These are phyloP conservation scores for Micromesistius poutassou DNA, from an alignment of 2,797 vertebrate species.

Conservation along the genomic window DNA sequence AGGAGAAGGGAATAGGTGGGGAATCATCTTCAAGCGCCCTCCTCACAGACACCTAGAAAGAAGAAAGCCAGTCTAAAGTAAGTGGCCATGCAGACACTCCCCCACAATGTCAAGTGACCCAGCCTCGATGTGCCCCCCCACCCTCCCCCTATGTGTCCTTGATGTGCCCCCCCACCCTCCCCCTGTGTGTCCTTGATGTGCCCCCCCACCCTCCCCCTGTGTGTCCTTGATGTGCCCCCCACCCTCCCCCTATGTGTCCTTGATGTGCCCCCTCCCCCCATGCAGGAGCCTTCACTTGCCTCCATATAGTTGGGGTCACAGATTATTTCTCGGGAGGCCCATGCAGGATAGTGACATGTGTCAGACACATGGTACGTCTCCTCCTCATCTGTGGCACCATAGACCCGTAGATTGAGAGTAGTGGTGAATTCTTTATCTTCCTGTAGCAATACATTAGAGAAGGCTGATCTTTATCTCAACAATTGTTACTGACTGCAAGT, in stretches of 20 bases:
- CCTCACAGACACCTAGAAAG: slow-evolving; percentile 64
- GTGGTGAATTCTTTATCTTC: slow-evolving; percentile 60
- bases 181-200: background rate
- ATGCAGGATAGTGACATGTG: slow-evolving; percentile 60
- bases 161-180: background rate
- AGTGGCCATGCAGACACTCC: slow-evolving; percentile 25
- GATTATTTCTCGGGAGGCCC: slow-evolving; percentile 71
- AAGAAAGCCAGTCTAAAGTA: slow-evolving; percentile 6
- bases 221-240: background rate
- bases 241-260: background rate
- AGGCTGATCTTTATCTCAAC: background rate
- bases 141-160: background rate
- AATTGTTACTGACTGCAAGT: background rate
- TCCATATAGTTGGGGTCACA: slow-evolving; percentile 77
- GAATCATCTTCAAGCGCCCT: slow-evolving; percentile 35
- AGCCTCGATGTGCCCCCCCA: background rate
- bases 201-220: background rate
- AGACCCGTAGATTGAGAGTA: slow-evolving; percentile 52
- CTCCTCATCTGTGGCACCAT: slow-evolving; percentile 39
- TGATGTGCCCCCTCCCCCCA: background rate
- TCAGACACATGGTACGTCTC: slow-evolving; percentile 54
- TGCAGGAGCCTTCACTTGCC: slow-evolving; percentile 52
- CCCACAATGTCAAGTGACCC: slow-evolving; percentile 11
- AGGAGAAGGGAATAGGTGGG: slow-evolving; percentile 17
- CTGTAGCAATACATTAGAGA: slow-evolving; percentile 44